A percentile compares a stretch with the other conserved stretches of the same genome.
Evolutionary conservation across 2,888 invertebrate species (phyloP).

Genomic region (Tryphoninae sp.): DNA sequence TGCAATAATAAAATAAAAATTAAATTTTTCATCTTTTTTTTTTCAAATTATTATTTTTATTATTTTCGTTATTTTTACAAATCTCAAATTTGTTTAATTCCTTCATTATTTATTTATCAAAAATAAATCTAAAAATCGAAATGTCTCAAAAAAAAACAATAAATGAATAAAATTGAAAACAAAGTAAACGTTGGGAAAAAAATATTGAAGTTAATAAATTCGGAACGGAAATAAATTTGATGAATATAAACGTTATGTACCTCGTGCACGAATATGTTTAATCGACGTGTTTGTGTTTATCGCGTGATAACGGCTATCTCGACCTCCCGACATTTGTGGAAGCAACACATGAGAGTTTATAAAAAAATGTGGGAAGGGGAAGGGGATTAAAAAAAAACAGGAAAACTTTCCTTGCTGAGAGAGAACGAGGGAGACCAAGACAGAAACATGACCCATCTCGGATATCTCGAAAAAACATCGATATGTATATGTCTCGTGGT

Average conservation of each 20-base stretch:
- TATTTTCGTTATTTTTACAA: no score
- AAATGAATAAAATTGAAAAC: no score
- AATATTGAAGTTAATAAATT: no score
- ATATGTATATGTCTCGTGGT: conserved; percentile 64
- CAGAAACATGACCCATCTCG: conserved; percentile 43
- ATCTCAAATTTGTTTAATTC: no score
- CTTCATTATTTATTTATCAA: no score
- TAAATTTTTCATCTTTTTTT: no score
- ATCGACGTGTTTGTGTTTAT: conserved; percentile 34
- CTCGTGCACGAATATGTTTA: conserved; percentile 18
- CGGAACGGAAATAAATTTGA: neutral
- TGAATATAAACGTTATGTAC: neutral
- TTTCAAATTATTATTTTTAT: no score
- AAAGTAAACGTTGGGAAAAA: no score
- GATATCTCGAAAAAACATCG: conserved; percentile 63
- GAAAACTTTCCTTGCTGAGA: conserved; percentile 24
- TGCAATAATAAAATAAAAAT: no score
- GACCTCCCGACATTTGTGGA: conserved; percentile 64
- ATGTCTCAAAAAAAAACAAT: no score
- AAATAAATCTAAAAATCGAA: no score
- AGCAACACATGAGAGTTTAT: conserved; percentile 16
- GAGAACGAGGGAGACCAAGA: conserved; percentile 39
- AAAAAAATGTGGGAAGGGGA: neutral
- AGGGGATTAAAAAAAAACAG: conserved; percentile 5
- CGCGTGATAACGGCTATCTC: conserved; percentile 65